Conservation (phyloP, 2,797 vertebrate species). For the Prunella strophiata region DNA sequence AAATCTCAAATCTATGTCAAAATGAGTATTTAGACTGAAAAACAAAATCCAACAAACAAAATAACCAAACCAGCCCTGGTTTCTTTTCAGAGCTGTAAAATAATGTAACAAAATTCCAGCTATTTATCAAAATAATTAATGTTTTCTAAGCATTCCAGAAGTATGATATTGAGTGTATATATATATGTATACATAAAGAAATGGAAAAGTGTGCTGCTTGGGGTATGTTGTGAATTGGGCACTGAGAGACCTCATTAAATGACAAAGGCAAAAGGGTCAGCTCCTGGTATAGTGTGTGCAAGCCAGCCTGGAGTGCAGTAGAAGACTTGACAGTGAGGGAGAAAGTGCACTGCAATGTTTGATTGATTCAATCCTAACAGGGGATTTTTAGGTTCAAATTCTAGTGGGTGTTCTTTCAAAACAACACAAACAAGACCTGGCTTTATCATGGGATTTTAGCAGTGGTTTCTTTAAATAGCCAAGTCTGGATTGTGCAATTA, state of each 20-base stretch:
- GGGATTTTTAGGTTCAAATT: neutral
- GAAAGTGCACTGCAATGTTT: neutral
- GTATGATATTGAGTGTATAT: neutral
- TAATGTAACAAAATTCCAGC: neutral
- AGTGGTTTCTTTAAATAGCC: slow-evolving; percentile 16
- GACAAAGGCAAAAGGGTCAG: neutral
- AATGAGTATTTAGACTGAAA: neutral
- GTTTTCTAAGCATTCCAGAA: neutral
- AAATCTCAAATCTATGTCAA: neutral
- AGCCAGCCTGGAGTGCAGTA: neutral
- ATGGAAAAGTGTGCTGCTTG: neutral
- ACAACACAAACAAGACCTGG: neutral
- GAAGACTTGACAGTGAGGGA: neutral
- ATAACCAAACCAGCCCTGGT: neutral
- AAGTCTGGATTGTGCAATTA: neutral
- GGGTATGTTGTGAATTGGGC: neutral
- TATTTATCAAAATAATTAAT: neutral
- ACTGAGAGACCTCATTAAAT: neutral
- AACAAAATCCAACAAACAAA: neutral
- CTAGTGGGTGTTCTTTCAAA: neutral
- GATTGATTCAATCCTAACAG: neutral
- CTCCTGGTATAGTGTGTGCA: neutral
- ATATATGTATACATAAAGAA: neutral
- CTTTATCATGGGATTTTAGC: neutral
- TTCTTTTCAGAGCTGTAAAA: neutral